These are phyloP conservation scores for Pristionchus pacificus DNA, from an alignment of 1,140 invertebrate genomes.

Conservation along the genomic window DNA sequence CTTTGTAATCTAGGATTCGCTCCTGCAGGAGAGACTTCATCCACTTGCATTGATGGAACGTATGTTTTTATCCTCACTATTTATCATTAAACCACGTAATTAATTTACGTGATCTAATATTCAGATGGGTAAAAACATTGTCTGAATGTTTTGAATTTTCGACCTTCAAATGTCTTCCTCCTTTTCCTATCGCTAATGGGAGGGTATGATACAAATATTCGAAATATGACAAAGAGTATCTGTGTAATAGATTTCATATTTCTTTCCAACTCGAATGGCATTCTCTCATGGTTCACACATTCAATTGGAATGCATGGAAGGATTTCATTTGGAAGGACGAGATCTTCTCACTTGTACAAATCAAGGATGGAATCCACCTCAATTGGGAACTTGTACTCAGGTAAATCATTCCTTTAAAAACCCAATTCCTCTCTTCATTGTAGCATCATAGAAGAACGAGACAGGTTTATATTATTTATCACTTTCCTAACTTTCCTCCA, in stretches of 20 bases:
- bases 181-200: not conserved
- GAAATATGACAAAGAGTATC: not conserved
- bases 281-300: not conserved
- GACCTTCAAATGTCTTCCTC: not conserved
- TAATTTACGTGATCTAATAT: no score
- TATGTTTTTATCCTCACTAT: not conserved
- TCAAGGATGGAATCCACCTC: no score
- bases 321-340: no score
- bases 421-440: no score
- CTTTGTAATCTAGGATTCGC: not conserved
- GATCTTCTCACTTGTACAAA: no score
- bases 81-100: no score
- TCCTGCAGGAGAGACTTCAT: not conserved
- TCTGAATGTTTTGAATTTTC: not conserved
- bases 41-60: not conserved
- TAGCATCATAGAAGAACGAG: no score
- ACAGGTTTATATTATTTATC: no score
- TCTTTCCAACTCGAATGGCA: not conserved
- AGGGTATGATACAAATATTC: not conserved
- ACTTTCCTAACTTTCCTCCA: no score
- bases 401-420: no score
- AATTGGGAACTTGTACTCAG: no score
- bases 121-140: not conserved
- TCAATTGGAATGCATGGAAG: no score
- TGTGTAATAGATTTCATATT: not conserved